Evolutionary conservation across 2,113 vertebrate species (phyloP), one percentile per base, ranked within the genome.

Genomic region (Rhea pennata): DNA sequence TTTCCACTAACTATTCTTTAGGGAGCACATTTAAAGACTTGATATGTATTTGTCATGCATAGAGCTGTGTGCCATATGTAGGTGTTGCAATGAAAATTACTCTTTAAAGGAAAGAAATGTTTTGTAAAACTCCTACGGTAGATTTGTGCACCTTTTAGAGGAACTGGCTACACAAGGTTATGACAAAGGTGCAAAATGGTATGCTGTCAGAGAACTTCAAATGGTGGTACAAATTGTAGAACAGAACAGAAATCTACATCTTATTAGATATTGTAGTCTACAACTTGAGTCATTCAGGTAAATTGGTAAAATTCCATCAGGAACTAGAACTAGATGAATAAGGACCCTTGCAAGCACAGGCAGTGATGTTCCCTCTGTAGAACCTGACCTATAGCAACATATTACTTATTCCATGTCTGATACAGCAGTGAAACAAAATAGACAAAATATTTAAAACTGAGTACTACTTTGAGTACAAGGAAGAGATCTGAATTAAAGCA

Each of bases 401-500:
- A 12, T 88, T 73, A 56, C 40, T 92, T 84, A 70, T 27, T 26
- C 31, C 31, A 81, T 54, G 48, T 67, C 65, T 87, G 62, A 84
- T 51, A 74, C 1, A 72, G 58, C 2, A 3, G 59, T 56, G 42
- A 82, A 84, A 69, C 26, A 93, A 95, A 82, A 21, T 7, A 5
- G 69, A 64, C 1, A 1, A 70, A 91, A 50, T 53, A 75, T 91
- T 78, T 40, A 10, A 82, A 87, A 33, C 22, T 65, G 39, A 82
- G 89, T 12, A 29, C 7, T 82, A 61, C 84, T 92, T 89, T 58
- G 5, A 79, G 40, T 39, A 58, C 53, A 86, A 77, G 54, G 54
- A 80, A 88, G 80, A 90, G 65, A 64, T 50, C n/a, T 48, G 29
- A 92, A 95, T 80, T 86, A 74, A 80, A 96, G 36, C 59, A 76